Evolutionary conservation across 35 echinoderm and acorn worm species (phyloP).

Genomic region (Chiridota heheva): DNA sequence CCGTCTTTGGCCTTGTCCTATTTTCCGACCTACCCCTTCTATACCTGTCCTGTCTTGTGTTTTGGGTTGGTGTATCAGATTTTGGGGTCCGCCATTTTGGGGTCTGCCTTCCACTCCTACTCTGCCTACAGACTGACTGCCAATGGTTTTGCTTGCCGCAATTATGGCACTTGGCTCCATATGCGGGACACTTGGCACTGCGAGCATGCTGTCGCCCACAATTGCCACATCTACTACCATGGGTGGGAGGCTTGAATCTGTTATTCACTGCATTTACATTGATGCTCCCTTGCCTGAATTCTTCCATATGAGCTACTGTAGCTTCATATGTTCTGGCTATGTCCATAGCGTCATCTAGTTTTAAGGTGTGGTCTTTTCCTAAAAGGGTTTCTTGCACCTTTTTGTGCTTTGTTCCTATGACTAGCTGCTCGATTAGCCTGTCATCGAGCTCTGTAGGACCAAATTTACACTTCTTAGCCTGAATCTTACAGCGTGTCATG

Average conservation of each 20-base stretch:
- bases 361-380: background rate
- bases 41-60: too few relatives aligned
- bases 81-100: background rate
- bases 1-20: too few relatives aligned
- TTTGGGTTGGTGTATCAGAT: too few relatives aligned
- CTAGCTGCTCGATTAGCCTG: conserved; percentile 23
- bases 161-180: background rate
- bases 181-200: conserved; percentile 9
- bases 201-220: conserved; percentile 7
- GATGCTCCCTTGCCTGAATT: background rate
- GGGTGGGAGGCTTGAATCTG: background rate
- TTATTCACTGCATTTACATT: background rate
- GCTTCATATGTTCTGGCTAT: conserved; percentile 34
- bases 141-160: conserved; percentile 34
- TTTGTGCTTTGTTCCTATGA: conserved; percentile 10
- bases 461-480: conserved; percentile 43
- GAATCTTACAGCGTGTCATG: conserved; percentile 5
- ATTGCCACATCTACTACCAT: background rate
- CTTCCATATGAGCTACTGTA: conserved; percentile 32
- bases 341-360: background rate
- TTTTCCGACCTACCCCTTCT: too few relatives aligned
- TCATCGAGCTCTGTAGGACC: background rate
- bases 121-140: conserved; percentile 3
- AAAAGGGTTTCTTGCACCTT: conserved; percentile 37
- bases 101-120: too few relatives aligned